Evolutionary conservation across 2,113 vertebrate genomes (phyloP), one percentile per base, ranked within the genome.

Genomic region (Arothron firmamentum): DNA sequence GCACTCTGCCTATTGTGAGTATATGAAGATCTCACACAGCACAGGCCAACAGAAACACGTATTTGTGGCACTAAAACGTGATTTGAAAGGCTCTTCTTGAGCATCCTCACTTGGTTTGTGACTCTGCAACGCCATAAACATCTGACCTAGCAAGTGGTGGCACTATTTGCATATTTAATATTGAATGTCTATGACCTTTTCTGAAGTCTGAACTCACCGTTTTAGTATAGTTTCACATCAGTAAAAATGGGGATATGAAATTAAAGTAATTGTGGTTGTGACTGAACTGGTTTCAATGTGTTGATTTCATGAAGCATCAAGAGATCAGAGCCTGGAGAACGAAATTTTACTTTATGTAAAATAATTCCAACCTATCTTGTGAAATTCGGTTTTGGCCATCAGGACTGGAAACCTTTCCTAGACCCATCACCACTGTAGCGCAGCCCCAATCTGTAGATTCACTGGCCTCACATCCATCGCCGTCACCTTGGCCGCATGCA

Each of bases 1-100:
- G 94, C 94, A 62, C 85, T 96, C 65, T 95, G 94, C 76, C 88
- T 96, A 12, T 87, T 96, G 93, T 94, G 74, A 96, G 94, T 85
- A 83, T 1, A 74, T 17, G 41, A 6, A 28, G 4, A 28, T 11
- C 34, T 38, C 34, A 11, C 11, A 47, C 15, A 47, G 38, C 48
- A 49, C 45, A n/a, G 15, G 48, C 7, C 11, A 11, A 58, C 16
- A 43, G n/a, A 46, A 14, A 17, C 14, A 63, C 11, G 52, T 14
- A 12, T 11, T 38, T 38, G 9, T 38, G 34, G 19, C 55, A 62
- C 14, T 59, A 10, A 21, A 45, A 45, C 51, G 5, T 34, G 18
- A 43, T 49, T 1, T 28, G 6, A 28, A 28, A 1, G 6, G 25
- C 34, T 38, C 10, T 38, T 9, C 12, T 1, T 11, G 34, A 4